Percentiles rank a stretch among this genome's conserved stretches.
Evolutionary conservation across 2,797 vertebrate genomes (phyloP).

Genomic region (Mormyrops boulengeri): DNA sequence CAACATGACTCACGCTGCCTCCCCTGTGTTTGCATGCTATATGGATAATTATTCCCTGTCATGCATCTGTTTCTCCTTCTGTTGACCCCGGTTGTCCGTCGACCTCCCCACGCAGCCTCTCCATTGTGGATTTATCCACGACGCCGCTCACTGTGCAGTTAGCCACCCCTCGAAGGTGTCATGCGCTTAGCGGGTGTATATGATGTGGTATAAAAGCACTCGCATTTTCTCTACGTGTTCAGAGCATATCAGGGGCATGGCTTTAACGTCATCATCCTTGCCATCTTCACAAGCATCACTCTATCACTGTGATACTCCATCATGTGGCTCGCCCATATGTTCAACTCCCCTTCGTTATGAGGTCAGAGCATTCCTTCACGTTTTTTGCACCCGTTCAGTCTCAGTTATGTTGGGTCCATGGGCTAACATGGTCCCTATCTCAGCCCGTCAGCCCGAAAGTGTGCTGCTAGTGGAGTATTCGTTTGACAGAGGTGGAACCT

Average conservation of each 20-base stretch:
- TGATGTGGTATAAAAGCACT: not conserved
- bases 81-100: not conserved
- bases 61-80: not conserved
- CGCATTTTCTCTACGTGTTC: not conserved
- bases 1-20: not conserved
- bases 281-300: not conserved
- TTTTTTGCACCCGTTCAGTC: not conserved
- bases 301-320: no score
- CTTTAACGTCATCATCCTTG: no score
- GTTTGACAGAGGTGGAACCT: not conserved
- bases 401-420: not conserved
- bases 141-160: not conserved
- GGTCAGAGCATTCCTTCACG: not conserved
- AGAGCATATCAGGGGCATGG: not conserved
- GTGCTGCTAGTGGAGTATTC: not conserved
- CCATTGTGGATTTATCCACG: not conserved
- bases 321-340: not conserved
- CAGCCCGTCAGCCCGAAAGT: not conserved
- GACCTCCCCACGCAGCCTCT: not conserved
- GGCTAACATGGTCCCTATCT: not conserved
- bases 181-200: not conserved
- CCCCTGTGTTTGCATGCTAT: slow-evolving; percentile 3
- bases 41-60: slow-evolving; percentile 4
- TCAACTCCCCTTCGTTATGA: not conserved
- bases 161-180: not conserved